A percentile compares a stretch with the other conserved stretches of the same genome.
Conservation (phyloP, 1,140 invertebrate species). For the Mya arenaria region DNA sequence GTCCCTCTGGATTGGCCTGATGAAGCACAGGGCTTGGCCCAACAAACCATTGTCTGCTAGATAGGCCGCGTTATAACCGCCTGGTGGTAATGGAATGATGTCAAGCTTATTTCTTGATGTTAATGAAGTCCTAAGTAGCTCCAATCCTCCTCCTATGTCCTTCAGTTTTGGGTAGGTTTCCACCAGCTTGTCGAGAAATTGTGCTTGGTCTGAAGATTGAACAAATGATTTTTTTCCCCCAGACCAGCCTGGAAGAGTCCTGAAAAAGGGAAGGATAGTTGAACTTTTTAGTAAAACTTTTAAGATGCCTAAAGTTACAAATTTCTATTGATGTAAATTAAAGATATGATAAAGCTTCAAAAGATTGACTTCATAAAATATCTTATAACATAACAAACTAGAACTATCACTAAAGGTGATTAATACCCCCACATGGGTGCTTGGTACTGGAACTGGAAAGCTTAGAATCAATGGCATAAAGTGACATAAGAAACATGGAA, state of each 20-base stretch:
- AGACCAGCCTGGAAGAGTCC: constrained; percentile 9
- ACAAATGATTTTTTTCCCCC: constrained; percentile 28
- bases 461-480: too few species aligned
- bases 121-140: constrained; percentile 8
- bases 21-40: constrained; percentile 41
- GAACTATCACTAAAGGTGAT: too few species aligned
- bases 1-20: constrained; percentile 29
- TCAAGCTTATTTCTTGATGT: constrained; percentile 21
- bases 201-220: not conserved
- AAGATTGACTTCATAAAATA: too few species aligned
- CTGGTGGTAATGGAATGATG: constrained; percentile 12
- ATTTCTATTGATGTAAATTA: too few species aligned
- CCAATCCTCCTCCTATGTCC: constrained; percentile 30
- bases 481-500: too few species aligned
- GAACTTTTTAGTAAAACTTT: too few species aligned
- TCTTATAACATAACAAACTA: too few species aligned
- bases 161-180: constrained; percentile 39
- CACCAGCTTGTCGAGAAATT: constrained; percentile 24
- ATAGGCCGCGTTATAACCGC: constrained; percentile 19
- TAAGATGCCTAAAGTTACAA: too few species aligned
- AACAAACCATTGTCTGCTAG: constrained; percentile 26
- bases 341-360: too few species aligned
- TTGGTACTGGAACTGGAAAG: too few species aligned
- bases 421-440: too few species aligned
- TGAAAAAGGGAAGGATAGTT: constrained; percentile 24